phyloP scores from a whole-genome alignment of 2,113 vertebrate genomes.

The Struthidea cinerea region DNA sequence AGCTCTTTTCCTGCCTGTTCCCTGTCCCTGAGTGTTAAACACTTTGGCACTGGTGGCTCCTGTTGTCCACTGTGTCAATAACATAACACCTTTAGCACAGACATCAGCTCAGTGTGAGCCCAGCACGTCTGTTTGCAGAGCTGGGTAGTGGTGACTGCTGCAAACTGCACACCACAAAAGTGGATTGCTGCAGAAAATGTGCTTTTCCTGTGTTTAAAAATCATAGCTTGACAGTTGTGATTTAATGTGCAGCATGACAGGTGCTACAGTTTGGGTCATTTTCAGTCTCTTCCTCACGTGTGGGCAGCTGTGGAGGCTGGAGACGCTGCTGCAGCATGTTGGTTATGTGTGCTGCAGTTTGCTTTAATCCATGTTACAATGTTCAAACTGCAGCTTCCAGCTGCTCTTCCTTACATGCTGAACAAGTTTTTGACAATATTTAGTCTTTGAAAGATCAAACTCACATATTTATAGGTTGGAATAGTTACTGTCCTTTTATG shows the following conservation, averaged over 20 bases:
- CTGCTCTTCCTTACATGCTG: background rate
- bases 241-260: background rate
- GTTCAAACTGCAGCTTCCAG: background rate
- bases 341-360: background rate
- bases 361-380: background rate
- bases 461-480: background rate
- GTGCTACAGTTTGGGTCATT: background rate
- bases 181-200: background rate
- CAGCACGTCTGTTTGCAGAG: background rate
- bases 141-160: background rate
- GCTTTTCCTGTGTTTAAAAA: background rate
- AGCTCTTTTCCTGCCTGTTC: background rate
- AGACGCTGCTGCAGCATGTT: background rate
- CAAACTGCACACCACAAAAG: background rate
- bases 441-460: background rate
- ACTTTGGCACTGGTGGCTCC: background rate
- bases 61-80: background rate
- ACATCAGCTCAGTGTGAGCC: background rate
- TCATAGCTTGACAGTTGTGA: background rate
- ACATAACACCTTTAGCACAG: rapidly evolving
- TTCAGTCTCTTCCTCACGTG: rapidly evolving
- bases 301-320: background rate
- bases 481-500: background rate
- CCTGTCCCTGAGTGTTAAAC: background rate
- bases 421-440: background rate